Evolutionary conservation across 2,113 vertebrate genomes (phyloP), one percentile per base, ranked within the genome.

Genomic region (Holacanthus passer): DNA sequence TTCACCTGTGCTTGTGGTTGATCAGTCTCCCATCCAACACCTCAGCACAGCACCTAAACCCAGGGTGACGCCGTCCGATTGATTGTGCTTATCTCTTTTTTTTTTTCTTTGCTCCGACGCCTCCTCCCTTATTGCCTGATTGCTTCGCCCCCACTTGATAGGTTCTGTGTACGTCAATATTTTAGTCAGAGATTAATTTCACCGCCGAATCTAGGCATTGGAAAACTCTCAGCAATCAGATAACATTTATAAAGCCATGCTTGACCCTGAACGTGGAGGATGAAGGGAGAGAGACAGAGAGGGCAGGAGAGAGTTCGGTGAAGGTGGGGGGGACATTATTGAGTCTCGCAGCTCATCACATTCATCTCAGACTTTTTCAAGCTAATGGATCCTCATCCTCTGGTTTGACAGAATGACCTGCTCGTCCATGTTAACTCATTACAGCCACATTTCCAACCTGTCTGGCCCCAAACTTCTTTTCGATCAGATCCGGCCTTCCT

Each of bases 181-280:
- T 93, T 91, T 86, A 91, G 91, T 90, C 92, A 84, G 92, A 93
- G 94, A 94, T 94, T 94, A 93, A 94, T 95, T 94, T 94, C 89
- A 86, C 81, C 19, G 20, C 84, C 14, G 70, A 87, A 90, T 92
- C 83, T 66, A n/a, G 43, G 90, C 70, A 84, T 83, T 82, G 82
- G 84, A 89, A 92, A 92, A 87, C 90, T 88, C 86, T 90, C 72
- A 68, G 84, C 85, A 91, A 90, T 93, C 90, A 94, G 93, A 94
- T 94, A 92, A 90, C 90, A 85, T 93, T 93, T 89, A 90, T 82
- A 92, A 92, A 91, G 86, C 83, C 79, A 86, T 73, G 77, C 90
- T 90, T 88, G 92, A 92, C 88, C 92, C 88, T 83, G 86, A 82
- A 50, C 6, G 6, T 53, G 50, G 81, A 77, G 71, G 87, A 89